Conservation (phyloP, 2,888 invertebrate species). For the Drosophila quinaria region DNA sequence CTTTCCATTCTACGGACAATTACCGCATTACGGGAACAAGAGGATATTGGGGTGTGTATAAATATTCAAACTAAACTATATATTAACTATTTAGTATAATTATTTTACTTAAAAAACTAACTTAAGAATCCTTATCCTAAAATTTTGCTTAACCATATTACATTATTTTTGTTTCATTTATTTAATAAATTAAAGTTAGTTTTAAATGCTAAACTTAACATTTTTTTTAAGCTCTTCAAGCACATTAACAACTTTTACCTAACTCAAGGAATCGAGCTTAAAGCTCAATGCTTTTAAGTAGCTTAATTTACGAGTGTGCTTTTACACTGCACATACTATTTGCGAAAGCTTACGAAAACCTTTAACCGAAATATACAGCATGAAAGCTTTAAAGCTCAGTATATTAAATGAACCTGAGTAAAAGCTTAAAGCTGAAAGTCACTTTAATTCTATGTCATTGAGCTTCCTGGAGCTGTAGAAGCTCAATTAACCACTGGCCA, state of each 20-base stretch:
- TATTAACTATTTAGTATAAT: no score
- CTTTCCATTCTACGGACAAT: conserved; percentile 53
- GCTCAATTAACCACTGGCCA: background rate
- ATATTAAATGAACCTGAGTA: background rate
- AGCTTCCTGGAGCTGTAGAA: background rate
- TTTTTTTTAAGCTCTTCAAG: background rate
- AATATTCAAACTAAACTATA: no score
- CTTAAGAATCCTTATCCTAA: no score
- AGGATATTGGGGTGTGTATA: conserved; percentile 42
- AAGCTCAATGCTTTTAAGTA: background rate
- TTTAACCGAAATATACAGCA: background rate
- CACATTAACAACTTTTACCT: background rate
- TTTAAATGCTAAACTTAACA: no score
- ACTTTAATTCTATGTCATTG: background rate
- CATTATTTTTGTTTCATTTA: no score
- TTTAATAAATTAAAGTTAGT: no score
- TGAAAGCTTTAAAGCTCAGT: background rate
- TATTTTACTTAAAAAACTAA: no score
- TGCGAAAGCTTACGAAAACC: background rate
- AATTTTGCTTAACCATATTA: no score
- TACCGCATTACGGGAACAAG: conserved; percentile 34
- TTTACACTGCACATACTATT: background rate
- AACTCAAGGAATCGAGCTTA: background rate
- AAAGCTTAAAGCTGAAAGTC: no score
- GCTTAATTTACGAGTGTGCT: background rate